These are phyloP conservation scores for Tokudaia tokunoshimensis DNA, from an alignment of 2,797 vertebrate species.

Conservation along the genomic window DNA sequence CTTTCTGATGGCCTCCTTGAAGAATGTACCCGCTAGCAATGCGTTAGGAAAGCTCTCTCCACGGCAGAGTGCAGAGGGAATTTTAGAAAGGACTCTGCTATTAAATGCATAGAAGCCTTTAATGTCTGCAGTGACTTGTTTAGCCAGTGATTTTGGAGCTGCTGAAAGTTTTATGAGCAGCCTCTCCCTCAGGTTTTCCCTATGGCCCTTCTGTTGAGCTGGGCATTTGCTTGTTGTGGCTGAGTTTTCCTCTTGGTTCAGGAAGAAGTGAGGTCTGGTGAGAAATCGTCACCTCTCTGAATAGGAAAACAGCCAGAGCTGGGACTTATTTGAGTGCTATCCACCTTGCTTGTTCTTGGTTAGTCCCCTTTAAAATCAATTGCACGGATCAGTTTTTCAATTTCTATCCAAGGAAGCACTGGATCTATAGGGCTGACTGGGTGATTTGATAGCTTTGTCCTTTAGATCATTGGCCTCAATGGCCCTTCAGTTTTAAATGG, in stretches of 20 bases:
- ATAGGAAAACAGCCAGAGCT: neutral
- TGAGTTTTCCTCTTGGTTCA: neutral
- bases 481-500: neutral
- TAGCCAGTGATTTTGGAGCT: neutral
- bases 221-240: neutral
- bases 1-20: slow-evolving; percentile 10
- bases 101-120: neutral
- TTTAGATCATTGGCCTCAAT: neutral
- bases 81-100: neutral
- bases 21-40: neutral
- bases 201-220: neutral
- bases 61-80: neutral
- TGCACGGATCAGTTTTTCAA: neutral
- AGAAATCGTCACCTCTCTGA: neutral
- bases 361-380: neutral
- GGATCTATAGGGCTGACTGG: neutral
- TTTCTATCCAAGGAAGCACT: neutral
- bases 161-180: slow-evolving; percentile 1
- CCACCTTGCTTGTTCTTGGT: neutral
- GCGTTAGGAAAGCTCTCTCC: neutral
- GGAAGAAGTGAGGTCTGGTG: neutral
- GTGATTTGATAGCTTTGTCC: neutral
- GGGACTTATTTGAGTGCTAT: neutral
- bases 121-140: neutral
- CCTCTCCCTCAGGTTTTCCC: neutral